Conservation (phyloP, 2,888 invertebrate species). For the Nasonovia ribisnigri region DNA sequence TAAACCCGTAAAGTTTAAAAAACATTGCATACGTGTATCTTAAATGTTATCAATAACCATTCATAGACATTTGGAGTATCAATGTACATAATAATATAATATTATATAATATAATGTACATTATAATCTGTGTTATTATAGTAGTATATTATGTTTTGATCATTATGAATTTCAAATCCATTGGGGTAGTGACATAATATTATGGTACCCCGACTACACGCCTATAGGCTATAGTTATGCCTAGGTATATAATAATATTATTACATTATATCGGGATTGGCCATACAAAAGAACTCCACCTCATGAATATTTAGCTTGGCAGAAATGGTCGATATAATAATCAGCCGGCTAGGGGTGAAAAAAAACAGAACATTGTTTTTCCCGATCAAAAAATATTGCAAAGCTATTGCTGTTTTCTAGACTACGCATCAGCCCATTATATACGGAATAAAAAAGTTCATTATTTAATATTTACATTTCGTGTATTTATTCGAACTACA, state of each 20-base stretch:
- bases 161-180: background rate
- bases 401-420: background rate
- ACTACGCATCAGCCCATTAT: background rate
- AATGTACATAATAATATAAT: too few species aligned
- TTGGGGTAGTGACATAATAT: background rate
- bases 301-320: background rate
- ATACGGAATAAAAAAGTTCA: background rate
- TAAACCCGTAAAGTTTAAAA: background rate
- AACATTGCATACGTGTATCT: background rate
- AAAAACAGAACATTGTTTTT: conserved; percentile 7
- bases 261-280: background rate
- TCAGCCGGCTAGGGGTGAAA: background rate
- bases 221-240: background rate
- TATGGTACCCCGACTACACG: background rate
- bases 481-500: background rate
- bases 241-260: background rate
- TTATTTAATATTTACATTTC: background rate
- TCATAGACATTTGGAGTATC: background rate
- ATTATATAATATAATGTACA: too few species aligned
- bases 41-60: background rate
- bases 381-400: background rate
- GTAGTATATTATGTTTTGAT: background rate
- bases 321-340: conserved; percentile 11
- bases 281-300: background rate
- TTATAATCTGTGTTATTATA: background rate